Conservation (phyloP, 2,888 invertebrate genomes). For the Amblyteles armatorius region DNA sequence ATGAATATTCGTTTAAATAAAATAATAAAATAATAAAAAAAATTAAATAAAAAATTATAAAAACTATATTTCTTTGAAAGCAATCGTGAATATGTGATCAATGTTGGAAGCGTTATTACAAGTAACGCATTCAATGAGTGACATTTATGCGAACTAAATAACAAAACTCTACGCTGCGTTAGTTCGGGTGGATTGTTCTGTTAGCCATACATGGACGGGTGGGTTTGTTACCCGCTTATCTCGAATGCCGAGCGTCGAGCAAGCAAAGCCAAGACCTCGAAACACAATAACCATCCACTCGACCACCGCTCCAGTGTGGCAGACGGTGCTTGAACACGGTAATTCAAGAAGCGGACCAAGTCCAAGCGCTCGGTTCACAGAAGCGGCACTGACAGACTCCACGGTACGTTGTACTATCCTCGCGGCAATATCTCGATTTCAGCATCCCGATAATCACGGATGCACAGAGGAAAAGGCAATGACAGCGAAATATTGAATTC, state of each 20-base stretch:
- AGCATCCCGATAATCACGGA: constrained; percentile 13
- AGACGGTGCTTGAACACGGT: constrained; percentile 12
- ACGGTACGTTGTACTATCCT: not conserved
- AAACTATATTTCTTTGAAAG: not conserved
- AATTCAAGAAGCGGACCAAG: constrained; percentile 21
- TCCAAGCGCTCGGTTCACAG: not conserved
- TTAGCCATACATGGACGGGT: constrained; percentile 12
- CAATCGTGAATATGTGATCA: not conserved
- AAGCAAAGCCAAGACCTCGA: constrained; percentile 10
- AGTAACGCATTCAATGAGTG: not conserved
- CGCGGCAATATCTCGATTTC: constrained; percentile 20
- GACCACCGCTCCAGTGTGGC: not conserved
- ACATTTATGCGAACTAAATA: not conserved
- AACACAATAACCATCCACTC: constrained; percentile 26
- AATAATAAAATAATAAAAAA: no score
- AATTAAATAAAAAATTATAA: no score
- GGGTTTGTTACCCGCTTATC: constrained; percentile 28
- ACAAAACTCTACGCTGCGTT: not conserved
- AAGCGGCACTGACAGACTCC: not conserved
- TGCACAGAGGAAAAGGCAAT: not conserved
- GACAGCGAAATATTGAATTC: not conserved
- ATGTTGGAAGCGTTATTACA: not conserved
- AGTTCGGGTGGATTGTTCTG: constrained; percentile 5
- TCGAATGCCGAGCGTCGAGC: constrained; percentile 5
- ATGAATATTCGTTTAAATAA: no score